Percentiles rank a stretch among this genome's conserved stretches.
phyloP scores from a whole-genome alignment of 1,140 invertebrate species.

The Colletes gigas region DNA sequence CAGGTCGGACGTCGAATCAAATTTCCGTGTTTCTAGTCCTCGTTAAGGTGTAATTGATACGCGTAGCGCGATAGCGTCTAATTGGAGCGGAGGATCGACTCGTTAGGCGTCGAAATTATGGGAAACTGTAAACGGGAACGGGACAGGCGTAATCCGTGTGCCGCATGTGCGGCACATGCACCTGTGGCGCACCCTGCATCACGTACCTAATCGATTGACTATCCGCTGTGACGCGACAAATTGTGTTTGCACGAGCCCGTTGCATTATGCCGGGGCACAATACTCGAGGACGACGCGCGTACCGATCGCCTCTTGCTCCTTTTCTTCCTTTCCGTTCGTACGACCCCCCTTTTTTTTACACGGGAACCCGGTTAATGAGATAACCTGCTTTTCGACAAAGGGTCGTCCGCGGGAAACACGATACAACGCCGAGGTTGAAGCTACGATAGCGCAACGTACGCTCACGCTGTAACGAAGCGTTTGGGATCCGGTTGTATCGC shows the following conservation, averaged over 20 bases:
- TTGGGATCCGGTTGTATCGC: neutral
- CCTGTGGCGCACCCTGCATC: slow-evolving; percentile 64
- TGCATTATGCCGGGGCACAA: slow-evolving; percentile 56
- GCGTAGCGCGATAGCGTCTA: slow-evolving; percentile 7
- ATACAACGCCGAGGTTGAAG: neutral
- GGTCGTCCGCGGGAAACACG: neutral
- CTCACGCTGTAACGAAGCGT: neutral
- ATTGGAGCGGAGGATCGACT: slow-evolving; percentile 34
- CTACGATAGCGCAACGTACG: neutral
- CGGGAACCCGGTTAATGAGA: slow-evolving; percentile 17
- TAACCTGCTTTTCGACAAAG: slow-evolving; percentile 4
- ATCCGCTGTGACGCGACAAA: slow-evolving; percentile 74
- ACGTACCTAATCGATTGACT: slow-evolving; percentile 72
- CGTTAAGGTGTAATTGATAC: neutral
- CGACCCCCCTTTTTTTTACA: neutral
- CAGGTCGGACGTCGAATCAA: too few species aligned
- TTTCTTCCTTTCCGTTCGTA: neutral
- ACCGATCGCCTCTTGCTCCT: neutral
- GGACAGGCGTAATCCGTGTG: slow-evolving; percentile 58
- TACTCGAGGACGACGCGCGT: slow-evolving; percentile 9
- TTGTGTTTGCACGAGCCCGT: slow-evolving; percentile 66
- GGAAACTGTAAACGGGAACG: slow-evolving; percentile 14
- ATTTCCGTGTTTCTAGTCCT: too few species aligned
- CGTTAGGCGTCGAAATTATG: slow-evolving; percentile 50
- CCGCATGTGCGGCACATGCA: slow-evolving; percentile 54